A percentile compares a stretch with the other conserved stretches of the same genome.
phyloP scores from a whole-genome alignment of 2,113 vertebrate genomes.

The Eubucco bourcierii region DNA sequence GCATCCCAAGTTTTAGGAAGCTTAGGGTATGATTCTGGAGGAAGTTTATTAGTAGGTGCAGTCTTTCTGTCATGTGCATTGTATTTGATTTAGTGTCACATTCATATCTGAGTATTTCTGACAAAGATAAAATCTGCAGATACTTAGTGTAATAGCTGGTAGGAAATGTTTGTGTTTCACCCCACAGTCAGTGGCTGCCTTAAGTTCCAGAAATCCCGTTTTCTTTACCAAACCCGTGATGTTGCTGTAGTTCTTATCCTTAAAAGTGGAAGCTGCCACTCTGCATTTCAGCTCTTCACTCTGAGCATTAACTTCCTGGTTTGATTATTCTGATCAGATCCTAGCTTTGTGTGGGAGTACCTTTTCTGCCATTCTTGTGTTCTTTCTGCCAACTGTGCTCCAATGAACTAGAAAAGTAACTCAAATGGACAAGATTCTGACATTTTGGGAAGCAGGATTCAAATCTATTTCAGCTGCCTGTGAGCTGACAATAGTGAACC shows the following conservation, averaged over 20 bases:
- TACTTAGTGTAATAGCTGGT: background rate
- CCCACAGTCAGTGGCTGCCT: background rate
- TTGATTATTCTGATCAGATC: conserved; percentile 11
- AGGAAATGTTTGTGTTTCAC: background rate
- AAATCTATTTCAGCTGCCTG: conserved; percentile 5
- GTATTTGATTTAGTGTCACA: background rate
- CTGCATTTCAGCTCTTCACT: background rate
- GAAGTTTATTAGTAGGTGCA: background rate
- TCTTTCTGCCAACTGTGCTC: conserved; percentile 39
- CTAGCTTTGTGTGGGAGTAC: background rate
- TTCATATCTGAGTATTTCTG: background rate
- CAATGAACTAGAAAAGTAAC: conserved; percentile 39
- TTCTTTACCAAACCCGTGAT: background rate
- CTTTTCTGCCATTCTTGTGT: conserved; percentile 8
- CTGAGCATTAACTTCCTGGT: background rate
- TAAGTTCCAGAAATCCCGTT: background rate
- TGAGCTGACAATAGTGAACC: background rate
- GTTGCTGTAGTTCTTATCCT: background rate
- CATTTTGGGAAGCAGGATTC: background rate
- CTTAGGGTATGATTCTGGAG: background rate
- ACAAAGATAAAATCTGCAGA: background rate
- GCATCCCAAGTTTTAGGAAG: background rate
- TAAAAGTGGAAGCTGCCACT: background rate
- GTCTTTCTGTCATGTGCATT: background rate
- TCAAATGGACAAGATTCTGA: conserved; percentile 23